These are phyloP conservation scores for Eledona agricola DNA, from an alignment of 2,888 invertebrate genomes.

Conservation along the genomic window DNA sequence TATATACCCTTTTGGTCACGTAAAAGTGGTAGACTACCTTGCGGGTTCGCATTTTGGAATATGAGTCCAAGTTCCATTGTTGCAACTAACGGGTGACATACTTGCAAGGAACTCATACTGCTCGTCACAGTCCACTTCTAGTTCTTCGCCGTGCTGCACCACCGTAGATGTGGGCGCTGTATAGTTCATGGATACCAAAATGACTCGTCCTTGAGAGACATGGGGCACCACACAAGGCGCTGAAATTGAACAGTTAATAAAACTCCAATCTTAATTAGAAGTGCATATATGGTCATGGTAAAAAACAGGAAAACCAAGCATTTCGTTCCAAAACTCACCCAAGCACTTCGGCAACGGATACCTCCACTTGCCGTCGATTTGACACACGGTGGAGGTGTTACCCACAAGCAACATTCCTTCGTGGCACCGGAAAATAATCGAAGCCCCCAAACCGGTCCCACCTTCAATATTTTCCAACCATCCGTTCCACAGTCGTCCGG, in stretches of 20 bases:
- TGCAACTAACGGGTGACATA: conserved; percentile 81
- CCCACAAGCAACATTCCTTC: conserved; percentile 92
- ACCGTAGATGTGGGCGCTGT: conserved; percentile 64
- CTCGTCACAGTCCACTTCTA: conserved; percentile 83
- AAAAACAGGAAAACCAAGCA: too few species aligned
- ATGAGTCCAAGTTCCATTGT: conserved; percentile 96
- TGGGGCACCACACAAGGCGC: conserved; percentile 95
- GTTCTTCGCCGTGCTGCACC: conserved; percentile 75
- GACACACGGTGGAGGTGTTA: conserved; percentile 89
- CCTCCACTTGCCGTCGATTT: conserved; percentile 94
- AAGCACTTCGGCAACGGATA: conserved; percentile 91
- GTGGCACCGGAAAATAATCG: conserved; percentile 92
- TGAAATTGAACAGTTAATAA: too few species aligned
- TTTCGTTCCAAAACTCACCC: conserved; percentile 67
- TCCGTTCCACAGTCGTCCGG: conserved; percentile 94
- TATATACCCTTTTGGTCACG: too few species aligned
- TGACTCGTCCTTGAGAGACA: conserved; percentile 80
- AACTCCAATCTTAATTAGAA: too few species aligned
- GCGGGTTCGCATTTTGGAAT: conserved; percentile 87
- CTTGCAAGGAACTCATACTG: conserved; percentile 86
- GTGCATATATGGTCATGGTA: too few species aligned
- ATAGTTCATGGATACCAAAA: conserved; percentile 69
- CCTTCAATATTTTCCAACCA: conserved; percentile 91
- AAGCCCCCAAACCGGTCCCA: conserved; percentile 90
- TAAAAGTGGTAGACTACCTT: conserved; percentile 65